Base-by-base conservation (phyloP, 1,140 invertebrate species). In the Plodia interpunctella region DNA sequence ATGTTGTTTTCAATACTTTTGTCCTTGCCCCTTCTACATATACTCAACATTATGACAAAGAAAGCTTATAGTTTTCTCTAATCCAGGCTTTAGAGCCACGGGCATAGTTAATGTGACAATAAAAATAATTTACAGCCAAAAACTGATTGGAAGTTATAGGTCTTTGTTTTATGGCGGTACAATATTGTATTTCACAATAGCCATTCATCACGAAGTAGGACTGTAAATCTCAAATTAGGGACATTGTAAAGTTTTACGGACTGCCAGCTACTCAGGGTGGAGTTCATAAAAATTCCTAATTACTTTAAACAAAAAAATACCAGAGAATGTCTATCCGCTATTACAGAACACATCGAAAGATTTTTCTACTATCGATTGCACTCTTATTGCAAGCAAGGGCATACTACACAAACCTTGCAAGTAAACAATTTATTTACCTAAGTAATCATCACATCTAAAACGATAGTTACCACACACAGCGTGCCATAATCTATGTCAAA, bases 181-280 rank as follows among this genome's bases (percentile, higher is more conserved):
- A 57, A 74, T 81, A 76, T 80, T 72, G 68, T 76, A 72, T 81
- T 83, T 70, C 74, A 81, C 78, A 81, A 81, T 78, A 62, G 74
- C 72, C 72, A 78, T 83, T 83, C 80, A 80, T 81, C 75, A 78
- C 49, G 57, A 66, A 68, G 57, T 52, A 50, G 49, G 57, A 72
- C 68, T 68, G 67, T 82, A 82, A 84, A 82, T 76, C 74, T 76
- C 71, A 83, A 81, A 83, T 83, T 83, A 86, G 75, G 73, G 65
- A 76, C 74, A 81, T 86, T 80, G 79, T 86, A 83, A 83, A 79
- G 62, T 83, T 86, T 86, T 86, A 86, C 69, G 69, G 73, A 82
- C 80, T 83, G 58, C 66, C 67, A 65, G 69, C 67, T 53, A 65
- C 65, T 72, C 62, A 67, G 72, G 68, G 69, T 72, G 70, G 59